Evolutionary conservation across 2,113 vertebrate genomes (phyloP).

Genomic region (Callocephalon fimbriatum): DNA sequence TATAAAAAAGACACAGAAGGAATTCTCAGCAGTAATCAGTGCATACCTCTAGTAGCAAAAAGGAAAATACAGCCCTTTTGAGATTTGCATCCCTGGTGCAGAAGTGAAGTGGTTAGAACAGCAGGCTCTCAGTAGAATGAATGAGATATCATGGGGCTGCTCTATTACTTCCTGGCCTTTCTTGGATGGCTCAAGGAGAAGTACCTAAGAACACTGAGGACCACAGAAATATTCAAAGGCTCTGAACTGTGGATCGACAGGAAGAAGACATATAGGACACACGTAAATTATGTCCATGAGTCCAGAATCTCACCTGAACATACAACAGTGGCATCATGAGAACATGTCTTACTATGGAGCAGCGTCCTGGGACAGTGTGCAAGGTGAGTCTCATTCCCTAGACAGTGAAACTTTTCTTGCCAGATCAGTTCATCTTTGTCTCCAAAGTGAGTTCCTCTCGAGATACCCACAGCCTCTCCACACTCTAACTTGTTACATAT

Average conservation of each 20-base stretch:
- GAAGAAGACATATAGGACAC: neutral
- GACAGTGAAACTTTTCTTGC: conserved; percentile 74
- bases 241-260: neutral
- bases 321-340: conserved; percentile 59
- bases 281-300: neutral
- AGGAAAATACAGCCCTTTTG: neutral
- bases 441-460: conserved; percentile 45
- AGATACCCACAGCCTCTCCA: conserved; percentile 48
- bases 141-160: neutral
- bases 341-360: neutral
- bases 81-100: neutral
- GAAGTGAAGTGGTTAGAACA: neutral
- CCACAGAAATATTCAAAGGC: neutral
- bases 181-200: neutral
- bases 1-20: neutral
- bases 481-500: conserved; percentile 76
- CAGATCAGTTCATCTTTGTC: conserved; percentile 57
- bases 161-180: neutral
- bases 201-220: neutral
- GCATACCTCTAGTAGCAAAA: neutral
- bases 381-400: conserved; percentile 65
- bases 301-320: conserved; percentile 77
- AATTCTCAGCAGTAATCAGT: neutral
- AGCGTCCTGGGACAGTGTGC: conserved; percentile 57
- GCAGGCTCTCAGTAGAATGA: neutral